Conservation (phyloP, 2,797 vertebrate species). For the Neosilurus mollespiculum region DNA sequence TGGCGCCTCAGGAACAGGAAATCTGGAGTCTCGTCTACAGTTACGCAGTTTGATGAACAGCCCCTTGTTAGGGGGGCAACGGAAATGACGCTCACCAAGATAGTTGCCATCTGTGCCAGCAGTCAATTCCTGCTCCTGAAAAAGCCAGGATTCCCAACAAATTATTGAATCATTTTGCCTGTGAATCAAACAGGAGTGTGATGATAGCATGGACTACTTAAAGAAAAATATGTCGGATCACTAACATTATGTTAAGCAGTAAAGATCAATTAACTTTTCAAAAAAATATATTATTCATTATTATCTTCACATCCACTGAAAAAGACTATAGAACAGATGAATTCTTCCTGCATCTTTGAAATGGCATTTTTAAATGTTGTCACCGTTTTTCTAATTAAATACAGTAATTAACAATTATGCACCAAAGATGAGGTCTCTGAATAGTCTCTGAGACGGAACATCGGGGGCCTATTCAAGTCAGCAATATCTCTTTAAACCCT, state of each 20-base stretch:
- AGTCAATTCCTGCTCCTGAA: constrained; percentile 77
- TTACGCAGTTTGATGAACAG: constrained; percentile 79
- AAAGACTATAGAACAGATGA: background rate
- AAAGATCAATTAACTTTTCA: background rate
- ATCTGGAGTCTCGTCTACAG: constrained; percentile 80
- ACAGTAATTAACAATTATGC: too few relatives aligned
- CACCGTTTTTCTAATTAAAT: too few relatives aligned
- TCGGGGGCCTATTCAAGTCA: too few relatives aligned
- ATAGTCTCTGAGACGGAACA: too few relatives aligned
- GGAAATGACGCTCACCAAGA: constrained; percentile 74
- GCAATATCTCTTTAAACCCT: too few relatives aligned
- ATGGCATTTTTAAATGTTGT: background rate
- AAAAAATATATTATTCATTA: background rate
- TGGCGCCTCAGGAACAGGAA: constrained; percentile 70
- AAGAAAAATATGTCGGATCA: background rate
- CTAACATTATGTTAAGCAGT: background rate
- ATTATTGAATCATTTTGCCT: background rate
- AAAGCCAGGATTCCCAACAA: background rate
- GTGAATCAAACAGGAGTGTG: background rate
- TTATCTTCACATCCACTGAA: background rate
- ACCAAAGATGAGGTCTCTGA: too few relatives aligned
- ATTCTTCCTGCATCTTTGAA: background rate
- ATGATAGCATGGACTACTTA: background rate
- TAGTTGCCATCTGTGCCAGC: constrained; percentile 81
- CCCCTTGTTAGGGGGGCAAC: constrained; percentile 78